Base-by-base conservation (phyloP, 2,797 vertebrate genomes). In the Myotis planiceps region DNA sequence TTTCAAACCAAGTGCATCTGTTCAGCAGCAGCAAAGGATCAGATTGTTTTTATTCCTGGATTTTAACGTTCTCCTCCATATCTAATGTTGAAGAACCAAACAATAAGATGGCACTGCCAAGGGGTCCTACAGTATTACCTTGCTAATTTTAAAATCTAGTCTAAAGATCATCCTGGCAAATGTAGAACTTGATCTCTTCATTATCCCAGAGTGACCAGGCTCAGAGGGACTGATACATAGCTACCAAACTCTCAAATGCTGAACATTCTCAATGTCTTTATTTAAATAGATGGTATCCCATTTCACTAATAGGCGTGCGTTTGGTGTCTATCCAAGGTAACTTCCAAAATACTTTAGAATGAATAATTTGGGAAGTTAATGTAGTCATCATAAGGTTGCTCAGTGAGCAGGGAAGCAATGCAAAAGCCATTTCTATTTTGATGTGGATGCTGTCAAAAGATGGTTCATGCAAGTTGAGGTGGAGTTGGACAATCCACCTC, bases 331-430 rank as follows among this genome's bases (percentile, higher is more conserved):
- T 79, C 9, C 29, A 69, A 51, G 23, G 49, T 51, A 87, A 76
- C 47, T 53, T 85, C 15, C 76, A 66, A 79, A 92, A 82, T 51
- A 83, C 8, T 69, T 74, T 1, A 58, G 7, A 45, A 37, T 63
- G 37, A 93, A 83, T 49, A 68, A 53, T 15, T 51, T 89, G 37
- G 3, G 10, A 80, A 94, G n/a, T 45, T 86, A 78, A 60, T 18
- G 47, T 34, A 47, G 32, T 55, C 47, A 53, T 71, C 13, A 60
- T 37, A 84, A 72, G 1, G 19, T 69, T 82, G 9, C 34, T 72
- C 88, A 39, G 25, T 68, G 9, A 97, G 21, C 18, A 90, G 49
- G 29, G 34, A 81, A 82, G 74, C 32, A 92, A 87, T 94, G 32
- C 69, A 95, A 66, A 83, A n/a, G 37, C 21, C 53, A 9, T 90